These are phyloP conservation scores for Leptinotarsa juncta DNA, from an alignment of 2,888 invertebrate genomes.

Conservation along the genomic window DNA sequence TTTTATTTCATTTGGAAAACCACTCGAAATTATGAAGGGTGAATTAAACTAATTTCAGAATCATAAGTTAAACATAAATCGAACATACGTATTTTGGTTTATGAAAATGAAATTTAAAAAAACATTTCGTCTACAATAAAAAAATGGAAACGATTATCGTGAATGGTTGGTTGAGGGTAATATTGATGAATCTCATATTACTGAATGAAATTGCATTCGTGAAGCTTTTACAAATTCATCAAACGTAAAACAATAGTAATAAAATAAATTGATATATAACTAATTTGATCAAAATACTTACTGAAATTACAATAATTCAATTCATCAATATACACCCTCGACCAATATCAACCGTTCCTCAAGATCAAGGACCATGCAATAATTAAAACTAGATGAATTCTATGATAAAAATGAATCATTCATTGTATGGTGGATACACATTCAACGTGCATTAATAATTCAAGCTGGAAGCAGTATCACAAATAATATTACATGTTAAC, in stretches of 20 bases:
- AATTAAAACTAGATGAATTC: background rate
- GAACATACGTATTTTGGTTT: background rate
- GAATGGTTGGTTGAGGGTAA: background rate
- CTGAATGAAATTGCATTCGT: too few species aligned
- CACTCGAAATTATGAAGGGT: background rate
- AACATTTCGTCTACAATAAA: background rate
- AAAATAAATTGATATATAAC: too few species aligned
- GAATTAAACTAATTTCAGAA: background rate
- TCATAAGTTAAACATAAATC: background rate
- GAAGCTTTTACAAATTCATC: too few species aligned
- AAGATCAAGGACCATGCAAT: background rate
- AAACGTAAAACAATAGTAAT: too few species aligned
- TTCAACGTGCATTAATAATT: conserved; percentile 12
- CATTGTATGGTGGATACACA: background rate
- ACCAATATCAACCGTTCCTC: background rate
- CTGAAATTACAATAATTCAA: background rate
- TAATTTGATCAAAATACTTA: background rate
- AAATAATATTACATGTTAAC: conserved; percentile 31
- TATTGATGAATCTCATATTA: too few species aligned
- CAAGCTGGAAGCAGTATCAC: conserved; percentile 39
- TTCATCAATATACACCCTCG: background rate
- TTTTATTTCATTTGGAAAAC: background rate
- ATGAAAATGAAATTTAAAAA: background rate
- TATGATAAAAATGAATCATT: background rate
- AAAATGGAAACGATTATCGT: background rate